These are phyloP conservation scores for Unio delphinus DNA, from an alignment of 2,888 invertebrate species.

Conservation along the genomic window DNA sequence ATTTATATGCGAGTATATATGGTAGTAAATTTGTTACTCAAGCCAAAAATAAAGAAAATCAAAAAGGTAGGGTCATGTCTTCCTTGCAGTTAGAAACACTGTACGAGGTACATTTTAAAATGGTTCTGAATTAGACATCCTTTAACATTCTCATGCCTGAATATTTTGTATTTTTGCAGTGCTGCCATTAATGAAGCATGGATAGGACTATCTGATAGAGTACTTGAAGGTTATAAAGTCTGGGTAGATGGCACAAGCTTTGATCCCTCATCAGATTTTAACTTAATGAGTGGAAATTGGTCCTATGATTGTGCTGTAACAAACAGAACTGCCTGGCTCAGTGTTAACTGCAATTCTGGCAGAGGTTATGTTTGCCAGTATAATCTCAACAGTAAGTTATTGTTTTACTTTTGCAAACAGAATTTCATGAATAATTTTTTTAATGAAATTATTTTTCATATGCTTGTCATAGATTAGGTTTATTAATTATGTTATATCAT, in stretches of 20 bases:
- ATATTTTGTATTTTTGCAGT: constrained; percentile 1
- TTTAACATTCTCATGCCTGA: too few species aligned
- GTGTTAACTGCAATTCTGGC: constrained; percentile 20
- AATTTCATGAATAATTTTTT: neutral
- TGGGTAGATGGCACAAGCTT: constrained; percentile 38
- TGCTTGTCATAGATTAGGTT: too few species aligned
- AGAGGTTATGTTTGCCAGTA: constrained; percentile 44
- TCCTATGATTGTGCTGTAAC: constrained; percentile 35
- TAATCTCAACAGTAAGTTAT: constrained; percentile 28
- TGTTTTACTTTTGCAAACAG: neutral
- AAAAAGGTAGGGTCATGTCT: too few species aligned
- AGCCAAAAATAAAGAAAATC: too few species aligned
- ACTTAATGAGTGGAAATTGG: constrained; percentile 9
- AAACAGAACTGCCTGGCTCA: constrained; percentile 22
- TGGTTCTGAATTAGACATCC: too few species aligned
- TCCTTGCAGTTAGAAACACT: too few species aligned
- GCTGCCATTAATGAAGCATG: constrained; percentile 30
- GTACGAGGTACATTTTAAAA: too few species aligned
- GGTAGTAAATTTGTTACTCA: too few species aligned
- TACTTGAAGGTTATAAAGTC: constrained; percentile 30
- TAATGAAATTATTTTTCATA: too few species aligned
- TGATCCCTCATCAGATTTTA: constrained; percentile 8
- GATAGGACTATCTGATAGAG: constrained; percentile 44
- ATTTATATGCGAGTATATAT: too few species aligned
- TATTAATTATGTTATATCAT: too few species aligned